These are phyloP conservation scores for Xestoiulus laeticollis DNA, from an alignment of 2,888 invertebrate genomes.

Conservation along the genomic window DNA sequence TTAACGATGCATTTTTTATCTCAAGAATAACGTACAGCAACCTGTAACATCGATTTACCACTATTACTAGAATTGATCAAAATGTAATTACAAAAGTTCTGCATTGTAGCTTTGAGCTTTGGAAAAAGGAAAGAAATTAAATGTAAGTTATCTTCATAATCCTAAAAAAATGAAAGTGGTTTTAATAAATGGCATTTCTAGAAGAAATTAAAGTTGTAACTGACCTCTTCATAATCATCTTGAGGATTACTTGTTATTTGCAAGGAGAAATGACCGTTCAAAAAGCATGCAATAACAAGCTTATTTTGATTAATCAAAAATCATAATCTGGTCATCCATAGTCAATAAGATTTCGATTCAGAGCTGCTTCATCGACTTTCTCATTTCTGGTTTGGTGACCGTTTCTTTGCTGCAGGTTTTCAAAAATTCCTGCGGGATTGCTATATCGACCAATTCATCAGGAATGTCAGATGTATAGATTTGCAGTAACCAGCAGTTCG, in stretches of 20 bases:
- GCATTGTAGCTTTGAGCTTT: too few species aligned
- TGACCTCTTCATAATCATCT: not conserved
- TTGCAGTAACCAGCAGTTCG: not conserved
- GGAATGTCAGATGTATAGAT: not conserved
- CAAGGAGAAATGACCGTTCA: not conserved
- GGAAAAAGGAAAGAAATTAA: too few species aligned
- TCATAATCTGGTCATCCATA: not conserved
- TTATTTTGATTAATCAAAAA: not conserved
- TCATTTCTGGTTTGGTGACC: not conserved
- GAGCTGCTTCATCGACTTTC: not conserved
- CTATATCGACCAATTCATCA: constrained; percentile 5
- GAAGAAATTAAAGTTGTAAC: not conserved
- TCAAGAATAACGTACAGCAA: too few species aligned
- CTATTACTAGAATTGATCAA: too few species aligned
- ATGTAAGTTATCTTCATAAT: too few species aligned
- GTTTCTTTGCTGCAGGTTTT: not conserved
- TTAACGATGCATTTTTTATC: too few species aligned
- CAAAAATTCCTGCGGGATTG: not conserved
- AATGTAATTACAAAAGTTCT: too few species aligned
- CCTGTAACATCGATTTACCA: too few species aligned
- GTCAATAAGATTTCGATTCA: not conserved
- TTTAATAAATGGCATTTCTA: too few species aligned
- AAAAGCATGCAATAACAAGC: not conserved
- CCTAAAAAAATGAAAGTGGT: too few species aligned
- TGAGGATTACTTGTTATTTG: not conserved